These are phyloP conservation scores for Cydia amplana DNA, from an alignment of 1,140 invertebrate species.

Conservation along the genomic window DNA sequence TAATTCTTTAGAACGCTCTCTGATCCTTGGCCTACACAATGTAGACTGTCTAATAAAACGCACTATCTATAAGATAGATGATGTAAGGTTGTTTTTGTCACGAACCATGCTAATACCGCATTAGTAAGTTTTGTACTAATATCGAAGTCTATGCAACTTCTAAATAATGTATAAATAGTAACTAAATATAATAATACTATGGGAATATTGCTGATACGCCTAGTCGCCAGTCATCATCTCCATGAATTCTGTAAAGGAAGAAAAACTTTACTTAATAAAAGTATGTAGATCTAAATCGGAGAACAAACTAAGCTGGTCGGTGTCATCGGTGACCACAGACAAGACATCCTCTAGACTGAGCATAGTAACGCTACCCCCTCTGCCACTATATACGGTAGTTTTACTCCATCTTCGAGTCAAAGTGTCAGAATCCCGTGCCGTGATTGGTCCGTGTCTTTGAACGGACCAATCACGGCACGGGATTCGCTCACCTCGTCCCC, in stretches of 20 bases:
- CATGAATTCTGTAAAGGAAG: conserved; percentile 86
- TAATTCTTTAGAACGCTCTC: conserved; percentile 67
- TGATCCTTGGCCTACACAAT: conserved; percentile 42
- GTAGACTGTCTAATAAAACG: conserved; percentile 42
- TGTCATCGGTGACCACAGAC: too few species aligned
- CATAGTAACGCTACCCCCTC: too few species aligned
- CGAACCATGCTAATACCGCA: conserved; percentile 74
- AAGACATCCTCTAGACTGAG: too few species aligned
- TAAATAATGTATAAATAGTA: conserved; percentile 61
- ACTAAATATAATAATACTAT: conserved; percentile 69
- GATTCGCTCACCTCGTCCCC: too few species aligned
- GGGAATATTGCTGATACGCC: conserved; percentile 50
- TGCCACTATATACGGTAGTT: too few species aligned
- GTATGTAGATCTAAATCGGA: background rate
- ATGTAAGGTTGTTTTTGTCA: conserved; percentile 44
- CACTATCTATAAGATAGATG: conserved; percentile 73
- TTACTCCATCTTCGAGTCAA: too few species aligned
- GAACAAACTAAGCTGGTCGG: background rate
- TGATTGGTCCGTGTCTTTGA: too few species aligned
- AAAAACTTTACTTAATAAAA: conserved; percentile 38
- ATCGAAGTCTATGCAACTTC: conserved; percentile 60
- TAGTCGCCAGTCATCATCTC: conserved; percentile 93
- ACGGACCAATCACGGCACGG: too few species aligned
- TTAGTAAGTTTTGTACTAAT: conserved; percentile 64
- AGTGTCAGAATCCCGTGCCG: too few species aligned